Base-by-base conservation (phyloP, 2,113 vertebrate species). In the Etheostoma spectabile region DNA sequence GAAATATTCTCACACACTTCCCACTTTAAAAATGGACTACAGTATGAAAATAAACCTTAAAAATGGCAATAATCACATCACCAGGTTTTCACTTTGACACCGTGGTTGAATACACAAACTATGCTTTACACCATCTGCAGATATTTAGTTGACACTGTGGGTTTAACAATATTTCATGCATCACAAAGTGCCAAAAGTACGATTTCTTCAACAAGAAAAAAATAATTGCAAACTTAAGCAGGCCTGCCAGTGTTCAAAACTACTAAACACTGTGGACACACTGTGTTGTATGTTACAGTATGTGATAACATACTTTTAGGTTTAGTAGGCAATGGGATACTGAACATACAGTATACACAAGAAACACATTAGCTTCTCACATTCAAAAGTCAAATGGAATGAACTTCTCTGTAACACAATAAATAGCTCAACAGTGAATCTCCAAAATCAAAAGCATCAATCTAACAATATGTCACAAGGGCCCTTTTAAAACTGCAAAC, bases 371-470 rank as follows among this genome's bases (percentile, higher is more conserved):
- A 66, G 67, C 82, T 79, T 88, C 80, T 86, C 81, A 93, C 86
- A 90, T 92, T 93, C 87, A 94, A 79, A 91, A 85, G 83, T 90
- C 84, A 93, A 92, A 89, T 94, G 93, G 93, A 94, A 94, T 94
- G 86, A 89, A 92, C 79, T 71, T 88, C 72, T 88, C 77, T 82
- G 87, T 80, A 79, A 90, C 72, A 89, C 81, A 91, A 91, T 79
- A 88, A 85, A 87, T 80, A 90, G 70, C 71, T 69, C 27, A 30
- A 85, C 72, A 82, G 5, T 72, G 22, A 74, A 71, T 56, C 59
- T 60, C 63, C 30, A 77, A 71, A 87, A 76, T 64, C 62, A 82
- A 64, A 63, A 84, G 72, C 78, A 91, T 72, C 49, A 86, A 73
- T 86, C 83, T 56, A 88, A 87, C 70, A 85, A 63, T 77, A 89